phyloP scores from a whole-genome alignment of 1,140 invertebrate species.

The Chrysomallon squamiferum region DNA sequence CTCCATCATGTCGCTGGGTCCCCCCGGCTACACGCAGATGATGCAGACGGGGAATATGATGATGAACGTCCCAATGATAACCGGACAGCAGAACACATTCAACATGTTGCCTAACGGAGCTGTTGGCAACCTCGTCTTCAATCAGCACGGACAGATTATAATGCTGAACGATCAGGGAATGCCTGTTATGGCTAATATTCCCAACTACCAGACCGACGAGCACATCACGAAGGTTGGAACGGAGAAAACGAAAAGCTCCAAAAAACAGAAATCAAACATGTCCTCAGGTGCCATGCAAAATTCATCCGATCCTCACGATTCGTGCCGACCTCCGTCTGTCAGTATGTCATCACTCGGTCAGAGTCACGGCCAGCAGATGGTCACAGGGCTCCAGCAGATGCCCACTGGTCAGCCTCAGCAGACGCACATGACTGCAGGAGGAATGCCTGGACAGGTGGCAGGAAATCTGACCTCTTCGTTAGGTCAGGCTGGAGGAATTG shows the following conservation, averaged over 20 bases:
- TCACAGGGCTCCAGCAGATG: too few relatives aligned
- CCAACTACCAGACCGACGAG: conserved; percentile 7
- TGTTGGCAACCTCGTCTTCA: conserved; percentile 16
- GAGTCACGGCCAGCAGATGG: too few relatives aligned
- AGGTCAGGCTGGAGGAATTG: background rate
- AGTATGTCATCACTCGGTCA: too few relatives aligned
- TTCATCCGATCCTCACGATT: background rate
- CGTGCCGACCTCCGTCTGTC: background rate
- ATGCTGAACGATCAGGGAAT: conserved; percentile 32
- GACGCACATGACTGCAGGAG: too few relatives aligned
- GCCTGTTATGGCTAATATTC: conserved; percentile 19
- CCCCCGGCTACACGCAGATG: conserved; percentile 2
- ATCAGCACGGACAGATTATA: conserved; percentile 19
- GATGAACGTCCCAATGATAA: conserved; percentile 33
- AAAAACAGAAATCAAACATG: background rate
- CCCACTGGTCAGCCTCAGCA: too few relatives aligned
- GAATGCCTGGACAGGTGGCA: too few relatives aligned
- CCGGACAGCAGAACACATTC: conserved; percentile 13
- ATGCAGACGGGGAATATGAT: conserved; percentile 5
- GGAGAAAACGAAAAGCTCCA: background rate
- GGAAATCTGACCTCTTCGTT: too few relatives aligned
- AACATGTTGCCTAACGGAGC: background rate
- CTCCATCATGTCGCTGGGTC: conserved; percentile 29
- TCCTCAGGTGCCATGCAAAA: background rate
- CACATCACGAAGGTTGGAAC: conserved; percentile 5